Evolutionary conservation across 1,140 invertebrate genomes (phyloP).

Genomic region (Aphis craccivora): DNA sequence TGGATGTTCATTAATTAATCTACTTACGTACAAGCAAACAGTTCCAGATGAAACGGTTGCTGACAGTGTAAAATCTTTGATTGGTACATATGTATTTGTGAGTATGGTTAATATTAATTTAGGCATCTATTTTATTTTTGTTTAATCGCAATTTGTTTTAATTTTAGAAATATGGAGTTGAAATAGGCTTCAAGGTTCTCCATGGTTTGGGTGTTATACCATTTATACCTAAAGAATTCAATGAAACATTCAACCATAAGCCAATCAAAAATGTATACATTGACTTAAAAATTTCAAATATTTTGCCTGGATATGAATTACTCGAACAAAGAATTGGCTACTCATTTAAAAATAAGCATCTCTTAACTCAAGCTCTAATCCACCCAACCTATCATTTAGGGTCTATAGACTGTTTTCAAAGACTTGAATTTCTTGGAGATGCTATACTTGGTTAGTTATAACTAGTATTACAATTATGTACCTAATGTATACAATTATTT

Average conservation of each 20-base stretch:
- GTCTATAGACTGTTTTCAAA: slow-evolving; percentile 96
- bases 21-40: slow-evolving; percentile 17
- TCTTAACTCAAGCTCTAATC: slow-evolving; percentile 92
- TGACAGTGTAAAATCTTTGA: slow-evolving; percentile 97
- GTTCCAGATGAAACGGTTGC: slow-evolving; percentile 95
- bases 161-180: slow-evolving; percentile 39
- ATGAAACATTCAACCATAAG: neutral
- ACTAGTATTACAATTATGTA: neutral
- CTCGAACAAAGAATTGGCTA: slow-evolving; percentile 89
- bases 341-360: slow-evolving; percentile 83
- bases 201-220: slow-evolving; percentile 48
- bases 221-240: slow-evolving; percentile 4
- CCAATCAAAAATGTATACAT: neutral
- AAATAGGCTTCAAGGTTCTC: slow-evolving; percentile 38
- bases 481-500: neutral
- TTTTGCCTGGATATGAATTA: slow-evolving; percentile 61
- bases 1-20: neutral
- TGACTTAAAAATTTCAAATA: neutral
- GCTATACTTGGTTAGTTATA: slow-evolving; percentile 80
- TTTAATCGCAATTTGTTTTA: neutral
- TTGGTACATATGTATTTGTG: slow-evolving; percentile 66
- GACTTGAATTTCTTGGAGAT: slow-evolving; percentile 97
- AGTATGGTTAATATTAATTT: neutral
- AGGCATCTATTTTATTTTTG: neutral
- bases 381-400: slow-evolving; percentile 95